These are phyloP conservation scores for Callionymus lyra DNA, from an alignment of 2,113 vertebrate genomes.

Conservation along the genomic window DNA sequence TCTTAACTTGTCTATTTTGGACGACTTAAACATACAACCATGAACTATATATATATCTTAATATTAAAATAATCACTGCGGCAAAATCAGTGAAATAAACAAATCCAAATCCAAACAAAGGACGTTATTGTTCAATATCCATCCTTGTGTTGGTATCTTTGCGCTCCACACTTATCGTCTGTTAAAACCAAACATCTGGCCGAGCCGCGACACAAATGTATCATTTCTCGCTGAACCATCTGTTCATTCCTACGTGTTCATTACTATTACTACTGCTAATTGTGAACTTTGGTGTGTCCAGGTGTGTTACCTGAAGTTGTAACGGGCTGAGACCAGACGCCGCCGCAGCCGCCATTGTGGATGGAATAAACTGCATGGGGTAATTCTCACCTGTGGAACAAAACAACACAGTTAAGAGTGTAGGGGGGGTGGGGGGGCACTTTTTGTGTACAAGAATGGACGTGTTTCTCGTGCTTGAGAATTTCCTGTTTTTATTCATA, in stretches of 20 bases:
- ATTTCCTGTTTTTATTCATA: slow-evolving; percentile 42
- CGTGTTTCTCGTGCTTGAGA: slow-evolving; percentile 3
- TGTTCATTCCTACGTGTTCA: not conserved
- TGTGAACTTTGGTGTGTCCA: not conserved
- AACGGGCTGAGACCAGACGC: slow-evolving; percentile 94
- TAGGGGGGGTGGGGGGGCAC: slow-evolving; percentile 36
- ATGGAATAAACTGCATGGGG: slow-evolving; percentile 98
- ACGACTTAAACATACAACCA: no score
- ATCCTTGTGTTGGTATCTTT: no score
- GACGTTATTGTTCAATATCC: no score
- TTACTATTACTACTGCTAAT: slow-evolving; percentile 2
- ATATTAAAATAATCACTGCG: no score
- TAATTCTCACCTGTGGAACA: slow-evolving; percentile 89
- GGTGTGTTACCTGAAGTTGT: slow-evolving; percentile 83
- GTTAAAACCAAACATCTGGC: no score
- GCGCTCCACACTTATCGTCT: no score
- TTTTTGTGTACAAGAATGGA: slow-evolving; percentile 22
- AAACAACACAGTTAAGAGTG: slow-evolving; percentile 70
- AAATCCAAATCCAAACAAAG: no score
- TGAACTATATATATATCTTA: no score
- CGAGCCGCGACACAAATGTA: not conserved
- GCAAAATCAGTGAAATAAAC: no score
- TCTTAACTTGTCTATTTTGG: no score
- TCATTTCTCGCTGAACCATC: slow-evolving; percentile 2
- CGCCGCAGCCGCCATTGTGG: slow-evolving; percentile 93